phyloP scores from a whole-genome alignment of 1,140 invertebrate species.

The Pseudomyrmex sp. region DNA sequence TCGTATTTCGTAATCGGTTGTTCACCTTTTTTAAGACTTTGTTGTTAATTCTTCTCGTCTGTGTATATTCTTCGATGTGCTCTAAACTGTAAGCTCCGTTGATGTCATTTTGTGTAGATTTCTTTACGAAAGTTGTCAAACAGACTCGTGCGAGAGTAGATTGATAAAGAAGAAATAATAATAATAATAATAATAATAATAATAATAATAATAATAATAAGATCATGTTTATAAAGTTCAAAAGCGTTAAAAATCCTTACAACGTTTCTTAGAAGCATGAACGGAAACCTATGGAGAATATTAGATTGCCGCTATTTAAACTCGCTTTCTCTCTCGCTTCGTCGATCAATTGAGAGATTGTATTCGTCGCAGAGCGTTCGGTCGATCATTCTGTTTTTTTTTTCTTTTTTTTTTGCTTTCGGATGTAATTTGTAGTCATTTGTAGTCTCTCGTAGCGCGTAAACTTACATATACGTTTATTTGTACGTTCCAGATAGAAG shows the following conservation, averaged over 20 bases:
- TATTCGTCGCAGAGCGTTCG: constrained; percentile 17
- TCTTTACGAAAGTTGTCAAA: constrained; percentile 41
- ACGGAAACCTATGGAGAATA: constrained; percentile 68
- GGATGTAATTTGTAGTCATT: constrained; percentile 25
- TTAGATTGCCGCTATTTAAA: constrained; percentile 69
- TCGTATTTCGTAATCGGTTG: constrained; percentile 44
- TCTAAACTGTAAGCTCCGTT: constrained; percentile 62
- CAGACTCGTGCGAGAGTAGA: constrained; percentile 17
- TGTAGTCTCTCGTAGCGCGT: constrained; percentile 34
- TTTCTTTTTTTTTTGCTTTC: constrained; percentile 47
- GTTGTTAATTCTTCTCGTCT: constrained; percentile 55
- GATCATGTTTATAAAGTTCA: constrained; percentile 39
- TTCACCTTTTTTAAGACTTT: constrained; percentile 41
- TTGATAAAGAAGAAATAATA: background rate
- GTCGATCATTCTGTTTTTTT: constrained; percentile 2
- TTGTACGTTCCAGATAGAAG: constrained; percentile 36
- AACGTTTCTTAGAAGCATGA: constrained; percentile 67
- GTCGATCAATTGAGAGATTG: constrained; percentile 45
- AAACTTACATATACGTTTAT: constrained; percentile 17
- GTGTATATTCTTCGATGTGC: constrained; percentile 67
- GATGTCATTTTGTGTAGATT: constrained; percentile 67
- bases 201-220: constrained; percentile 37
- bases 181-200: constrained; percentile 37
- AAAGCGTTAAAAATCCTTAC: constrained; percentile 54
- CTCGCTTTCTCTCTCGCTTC: constrained; percentile 63